Evolutionary conservation across 2,888 invertebrate genomes (phyloP), one percentile per base, ranked within the genome.

Genomic region (Hylaea fasciaria): DNA sequence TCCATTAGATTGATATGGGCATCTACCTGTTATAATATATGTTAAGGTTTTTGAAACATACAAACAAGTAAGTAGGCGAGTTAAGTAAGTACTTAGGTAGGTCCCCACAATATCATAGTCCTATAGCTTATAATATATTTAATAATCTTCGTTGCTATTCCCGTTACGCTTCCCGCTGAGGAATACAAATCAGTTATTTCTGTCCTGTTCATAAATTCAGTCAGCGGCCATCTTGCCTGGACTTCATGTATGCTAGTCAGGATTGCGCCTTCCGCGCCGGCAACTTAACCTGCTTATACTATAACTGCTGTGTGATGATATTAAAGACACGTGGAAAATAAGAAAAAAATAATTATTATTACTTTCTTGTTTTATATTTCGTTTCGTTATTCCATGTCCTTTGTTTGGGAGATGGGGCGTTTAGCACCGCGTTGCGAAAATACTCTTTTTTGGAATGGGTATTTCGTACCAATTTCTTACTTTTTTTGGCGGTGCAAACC

Each of bases 241-340:
- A 47, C 67, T 73, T 81, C 78, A 82, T 76, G 78, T 76, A 88
- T 88, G 85, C 88, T 72, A 73, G 86, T 84, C 88, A 87, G 85
- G 87, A 79, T 63, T 65, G 73, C 68, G 78, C 82, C 88, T 88
- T 89, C 89, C 89, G 86, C 76, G 83, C 74, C 75, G 60, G 71
- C 22, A 22, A 22, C 22, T 22, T 22, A 22, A 22, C 22, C 22
- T 22, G 22, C 5, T 22, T 22, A 22, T 22, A 22, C 22, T 76
- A 76, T 86, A 88, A 87, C 87, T 77, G 87, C 87, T 86, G 87
- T 86, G 73, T 13, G 44, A 53, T 43, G 12, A n/a, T n/a, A n/a
- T n/a, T n/a, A n/a, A n/a, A 48, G 14, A 48, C 43, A 39, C 35
- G 28, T 22, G 5, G 16, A 48, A n/a, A 37, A 37, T 12, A 12